Evolutionary conservation across 2,888 invertebrate genomes (phyloP).

Genomic region (Hemaris fuciformis): DNA sequence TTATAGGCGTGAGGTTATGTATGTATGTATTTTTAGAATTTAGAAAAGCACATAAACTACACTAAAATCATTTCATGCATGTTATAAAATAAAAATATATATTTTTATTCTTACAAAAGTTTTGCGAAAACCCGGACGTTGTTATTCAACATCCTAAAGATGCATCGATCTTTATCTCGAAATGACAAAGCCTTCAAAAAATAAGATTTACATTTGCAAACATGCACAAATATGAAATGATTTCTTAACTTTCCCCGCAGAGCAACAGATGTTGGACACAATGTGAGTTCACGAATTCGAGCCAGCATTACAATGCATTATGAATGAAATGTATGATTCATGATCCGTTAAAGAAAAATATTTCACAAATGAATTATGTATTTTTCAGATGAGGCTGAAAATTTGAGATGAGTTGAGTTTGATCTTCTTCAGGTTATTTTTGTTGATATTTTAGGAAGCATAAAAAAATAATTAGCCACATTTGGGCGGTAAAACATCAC

Average conservation of each 20-base stretch:
- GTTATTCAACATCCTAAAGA: background rate
- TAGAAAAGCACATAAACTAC: too few species aligned
- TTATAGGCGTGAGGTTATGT: too few species aligned
- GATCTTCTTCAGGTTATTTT: too few species aligned
- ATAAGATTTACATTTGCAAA: background rate
- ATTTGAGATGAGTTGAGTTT: too few species aligned
- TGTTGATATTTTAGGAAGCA: too few species aligned
- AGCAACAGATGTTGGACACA: background rate
- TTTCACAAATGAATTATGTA: too few species aligned
- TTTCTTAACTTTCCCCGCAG: constrained; percentile 1
- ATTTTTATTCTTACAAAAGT: too few species aligned
- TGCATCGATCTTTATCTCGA: background rate
- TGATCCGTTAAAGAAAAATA: background rate
- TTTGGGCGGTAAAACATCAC: too few species aligned
- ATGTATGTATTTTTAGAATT: too few species aligned
- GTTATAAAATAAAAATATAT: too few species aligned
- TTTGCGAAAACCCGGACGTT: background rate
- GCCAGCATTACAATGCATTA: background rate
- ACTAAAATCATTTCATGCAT: too few species aligned
- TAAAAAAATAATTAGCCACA: too few species aligned
- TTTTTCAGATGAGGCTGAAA: background rate
- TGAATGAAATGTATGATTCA: background rate
- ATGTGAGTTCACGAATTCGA: background rate
- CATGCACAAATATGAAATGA: background rate
- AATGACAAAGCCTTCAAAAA: background rate